These are phyloP conservation scores for Psammodynastes pulverulentus DNA, from an alignment of 2,113 vertebrate genomes.

Conservation along the genomic window DNA sequence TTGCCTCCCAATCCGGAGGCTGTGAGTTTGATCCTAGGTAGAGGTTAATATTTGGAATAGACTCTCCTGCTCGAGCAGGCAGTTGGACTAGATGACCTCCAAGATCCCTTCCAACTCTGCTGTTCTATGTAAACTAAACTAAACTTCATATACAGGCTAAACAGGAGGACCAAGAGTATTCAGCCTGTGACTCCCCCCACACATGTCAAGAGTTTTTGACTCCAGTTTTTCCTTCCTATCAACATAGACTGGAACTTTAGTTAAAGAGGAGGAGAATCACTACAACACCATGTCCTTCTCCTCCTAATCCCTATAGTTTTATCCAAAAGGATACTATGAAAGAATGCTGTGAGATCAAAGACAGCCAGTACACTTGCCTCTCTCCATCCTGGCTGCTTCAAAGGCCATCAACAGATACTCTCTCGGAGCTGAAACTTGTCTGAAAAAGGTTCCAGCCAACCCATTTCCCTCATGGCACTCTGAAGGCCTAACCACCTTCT, in stretches of 20 bases:
- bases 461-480: not conserved
- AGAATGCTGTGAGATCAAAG: not conserved
- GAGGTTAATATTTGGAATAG: too few species aligned
- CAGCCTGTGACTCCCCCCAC: not conserved
- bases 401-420: not conserved
- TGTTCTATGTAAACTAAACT: too few species aligned
- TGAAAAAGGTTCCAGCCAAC: not conserved
- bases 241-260: not conserved
- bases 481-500: not conserved
- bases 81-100: too few species aligned
- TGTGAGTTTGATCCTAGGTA: too few species aligned
- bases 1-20: too few species aligned
- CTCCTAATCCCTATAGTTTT: not conserved
- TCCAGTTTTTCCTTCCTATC: not conserved
- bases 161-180: not conserved
- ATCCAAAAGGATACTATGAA: not conserved
- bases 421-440: not conserved
- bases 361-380: not conserved
- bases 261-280: not conserved
- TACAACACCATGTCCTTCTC: not conserved
- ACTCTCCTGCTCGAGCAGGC: too few species aligned
- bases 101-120: too few species aligned
- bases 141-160: not conserved
- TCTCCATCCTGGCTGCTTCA: not conserved
- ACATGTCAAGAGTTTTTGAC: not conserved